Base-by-base conservation (phyloP, 2,113 vertebrate species). In the Danionella cerebrum region DNA sequence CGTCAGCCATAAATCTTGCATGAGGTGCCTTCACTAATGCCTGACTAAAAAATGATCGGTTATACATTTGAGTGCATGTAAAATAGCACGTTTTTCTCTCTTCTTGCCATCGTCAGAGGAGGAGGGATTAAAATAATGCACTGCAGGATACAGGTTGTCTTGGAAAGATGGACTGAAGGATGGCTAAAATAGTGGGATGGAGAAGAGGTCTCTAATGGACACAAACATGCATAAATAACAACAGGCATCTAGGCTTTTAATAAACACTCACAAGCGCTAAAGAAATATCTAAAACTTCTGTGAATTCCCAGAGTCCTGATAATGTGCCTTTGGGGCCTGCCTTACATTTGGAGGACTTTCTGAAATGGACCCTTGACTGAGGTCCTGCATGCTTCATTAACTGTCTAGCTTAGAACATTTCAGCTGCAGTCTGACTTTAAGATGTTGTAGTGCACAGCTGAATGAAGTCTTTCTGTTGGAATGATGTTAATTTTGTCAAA, bases 221-320 rank as follows among this genome's bases (percentile, higher is more conserved):
- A 94, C 91, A 94, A 94, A 89, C 86, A 87, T 90, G 89, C 93
- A 93, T 96, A 96, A 94, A 93, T 89, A 89, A 89, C 85, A 88
- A 80, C 82, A 84, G 55, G 79, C 75, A 73, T 78, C 74, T 81
- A 83, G 83, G 84, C 87, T 89, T 87, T 75, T 88, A 77, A 79
- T 79, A 79, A 77, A 79, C 59, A 41, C 69, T 71, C 70, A 52
- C 51, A 53, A 69, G 42, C 41, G 63, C 38, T 47, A 42, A 67
- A 38, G 29, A 67, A 54, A 55, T 64, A 64, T 64, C 60, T 47
- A 48, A 35, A 48, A 45, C 21, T 45, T 62, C 25, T 27, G 16
- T 18, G 48, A 60, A 44, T 55, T 51, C 27, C 14, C 19, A 11
- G 35, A 16, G 33, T 58, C 55, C 29, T 21, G 14, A 52, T 70